These are phyloP conservation scores for Apostichopus californicus DNA, from an alignment of 35 echinoderm and acorn worm genomes.

Conservation along the genomic window DNA sequence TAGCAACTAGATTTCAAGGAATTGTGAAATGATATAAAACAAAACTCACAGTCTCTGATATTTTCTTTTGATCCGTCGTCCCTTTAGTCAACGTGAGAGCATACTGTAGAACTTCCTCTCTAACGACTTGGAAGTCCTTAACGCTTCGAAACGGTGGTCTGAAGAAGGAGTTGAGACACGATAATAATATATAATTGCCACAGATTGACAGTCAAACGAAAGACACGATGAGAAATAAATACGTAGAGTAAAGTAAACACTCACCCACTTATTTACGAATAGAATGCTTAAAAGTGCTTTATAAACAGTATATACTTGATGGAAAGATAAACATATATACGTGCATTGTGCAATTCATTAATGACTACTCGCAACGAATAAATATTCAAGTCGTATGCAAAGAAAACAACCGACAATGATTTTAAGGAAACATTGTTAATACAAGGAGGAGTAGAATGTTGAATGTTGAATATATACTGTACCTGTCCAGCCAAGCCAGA, in stretches of 20 bases:
- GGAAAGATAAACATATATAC: no score
- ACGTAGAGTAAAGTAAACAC: no score
- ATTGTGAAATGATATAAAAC: no score
- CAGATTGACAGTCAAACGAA: not conserved
- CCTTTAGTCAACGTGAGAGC: constrained; percentile 72
- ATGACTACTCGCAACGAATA: not conserved
- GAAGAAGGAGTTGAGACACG: not conserved
- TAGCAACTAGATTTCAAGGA: no score
- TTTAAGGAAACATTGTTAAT: not conserved
- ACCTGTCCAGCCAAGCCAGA: constrained; percentile 94
- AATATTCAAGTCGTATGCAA: not conserved
- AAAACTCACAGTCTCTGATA: constrained; percentile 37
- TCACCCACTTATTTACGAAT: no score
- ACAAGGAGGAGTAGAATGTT: not conserved
- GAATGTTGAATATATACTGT: no score
- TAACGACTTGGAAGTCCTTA: constrained; percentile 70
- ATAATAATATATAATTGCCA: not conserved
- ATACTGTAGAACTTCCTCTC: constrained; percentile 69
- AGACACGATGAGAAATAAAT: not conserved
- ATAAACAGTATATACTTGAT: no score
- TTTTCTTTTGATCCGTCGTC: constrained; percentile 22
- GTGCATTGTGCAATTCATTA: no score
- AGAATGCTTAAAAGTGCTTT: no score
- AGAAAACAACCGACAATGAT: not conserved
- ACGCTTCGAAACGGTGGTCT: constrained; percentile 76